Conservation (phyloP, 2,888 invertebrate species). For the Helobdella robusta region DNA sequence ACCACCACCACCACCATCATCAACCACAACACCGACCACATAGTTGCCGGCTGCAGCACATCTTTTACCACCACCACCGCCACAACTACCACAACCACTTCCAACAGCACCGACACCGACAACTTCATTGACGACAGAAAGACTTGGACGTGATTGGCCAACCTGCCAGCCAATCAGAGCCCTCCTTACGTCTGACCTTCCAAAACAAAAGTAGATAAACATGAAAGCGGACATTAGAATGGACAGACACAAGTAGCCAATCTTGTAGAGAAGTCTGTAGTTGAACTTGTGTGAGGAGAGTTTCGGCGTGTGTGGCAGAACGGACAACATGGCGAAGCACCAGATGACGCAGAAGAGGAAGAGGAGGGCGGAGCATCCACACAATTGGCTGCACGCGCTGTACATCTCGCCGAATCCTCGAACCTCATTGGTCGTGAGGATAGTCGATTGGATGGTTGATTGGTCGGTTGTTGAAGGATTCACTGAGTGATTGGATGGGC, state of each 20-base stretch:
- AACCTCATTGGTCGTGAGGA: not conserved
- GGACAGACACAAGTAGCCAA: slow-evolving; percentile 4
- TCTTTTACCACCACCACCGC: not conserved
- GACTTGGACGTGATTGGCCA: not conserved
- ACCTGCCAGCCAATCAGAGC: not conserved
- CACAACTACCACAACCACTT: not conserved
- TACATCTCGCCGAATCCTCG: slow-evolving; percentile 12
- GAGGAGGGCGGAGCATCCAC: slow-evolving; percentile 5
- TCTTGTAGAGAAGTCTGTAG: not conserved
- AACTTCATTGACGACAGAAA: too few relatives aligned
- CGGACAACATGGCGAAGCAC: not conserved
- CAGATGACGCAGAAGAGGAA: slow-evolving; percentile 14
- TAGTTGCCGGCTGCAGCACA: not conserved
- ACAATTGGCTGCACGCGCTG: slow-evolving; percentile 12
- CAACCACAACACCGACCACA: not conserved
- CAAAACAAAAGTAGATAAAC: slow-evolving; percentile 17
- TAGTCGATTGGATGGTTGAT: not conserved
- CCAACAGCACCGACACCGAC: not conserved
- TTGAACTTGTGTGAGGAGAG: not conserved
- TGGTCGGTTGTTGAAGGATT: not conserved
- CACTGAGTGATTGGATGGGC: not conserved
- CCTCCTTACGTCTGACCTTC: slow-evolving; percentile 12
- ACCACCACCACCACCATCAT: slow-evolving; percentile 3
- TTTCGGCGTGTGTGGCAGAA: not conserved
- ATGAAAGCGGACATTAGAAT: slow-evolving; percentile 4